Evolutionary conservation across 2,888 invertebrate species (phyloP), one percentile per base, ranked within the genome.

Genomic region (Perizoma affinitatum): DNA sequence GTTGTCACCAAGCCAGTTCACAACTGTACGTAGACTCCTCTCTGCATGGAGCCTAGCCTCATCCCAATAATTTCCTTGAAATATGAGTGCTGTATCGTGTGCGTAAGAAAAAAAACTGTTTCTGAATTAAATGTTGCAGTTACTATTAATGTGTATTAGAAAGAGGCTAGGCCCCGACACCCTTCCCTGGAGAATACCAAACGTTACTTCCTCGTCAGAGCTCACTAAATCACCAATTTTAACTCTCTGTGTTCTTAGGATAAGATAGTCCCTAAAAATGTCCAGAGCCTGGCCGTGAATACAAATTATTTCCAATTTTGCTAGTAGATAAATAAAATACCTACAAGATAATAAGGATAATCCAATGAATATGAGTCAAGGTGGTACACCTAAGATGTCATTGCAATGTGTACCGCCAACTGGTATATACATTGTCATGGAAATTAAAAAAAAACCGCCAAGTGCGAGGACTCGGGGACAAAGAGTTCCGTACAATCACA

Each of bases 121-220:
- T 6, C 6, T 38, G 1, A 38, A 7, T 38, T 38, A 1, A 1
- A 38, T 38, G 38, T 38, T 38, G 38, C 38, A 38, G 38, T 4
- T 1, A 38, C 1, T 38, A 38, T 38, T 38, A 5, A 11, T 51
- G 7, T 41, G 42, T 5, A 43, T 6, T 7, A 51, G 5, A 42
- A 51, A 51, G 9, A 51, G 38, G 35, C 38, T 42, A 6, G 51
- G 43, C 5, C 51, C 51, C 5, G 42, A 9, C 33, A 51, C 42
- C 33, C 51, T 51, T 51, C 42, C 51, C 10, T 51, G 51, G 5
- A 42, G 51, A 9, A 51, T 35, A 5, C 51, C 51, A 42, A 38
- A 51, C 5, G 41, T 51, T 4, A 51, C 35, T 5, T 10, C 6
- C 8, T 33, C 6, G 5, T 51, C 51, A 33, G 36, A 6, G 42